These are phyloP conservation scores for Stramonita haemastoma DNA, from an alignment of 2,888 invertebrate species.

Conservation along the genomic window DNA sequence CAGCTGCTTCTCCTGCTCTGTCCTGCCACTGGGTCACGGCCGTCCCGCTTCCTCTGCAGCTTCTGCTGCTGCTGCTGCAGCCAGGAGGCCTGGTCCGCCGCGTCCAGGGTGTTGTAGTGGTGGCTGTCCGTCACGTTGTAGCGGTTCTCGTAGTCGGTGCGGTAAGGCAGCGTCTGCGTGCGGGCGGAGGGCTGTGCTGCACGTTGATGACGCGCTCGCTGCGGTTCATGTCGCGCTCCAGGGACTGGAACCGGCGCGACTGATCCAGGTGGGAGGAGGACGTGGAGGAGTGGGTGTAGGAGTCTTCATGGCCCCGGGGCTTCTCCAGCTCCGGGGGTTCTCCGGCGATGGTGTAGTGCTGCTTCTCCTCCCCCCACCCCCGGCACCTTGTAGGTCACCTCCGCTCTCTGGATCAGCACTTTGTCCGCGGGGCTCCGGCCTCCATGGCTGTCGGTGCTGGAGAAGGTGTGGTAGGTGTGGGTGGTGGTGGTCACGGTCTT, in stretches of 20 bases:
- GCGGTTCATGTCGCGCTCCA: slow-evolving; percentile 45
- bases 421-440: slow-evolving; percentile 57
- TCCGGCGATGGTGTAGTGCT: slow-evolving; percentile 64
- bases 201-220: slow-evolving; percentile 22
- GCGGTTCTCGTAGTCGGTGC: slow-evolving; percentile 69
- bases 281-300: slow-evolving; percentile 63
- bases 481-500: slow-evolving; percentile 59
- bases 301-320: slow-evolving; percentile 55
- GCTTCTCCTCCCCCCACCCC: slow-evolving; percentile 63
- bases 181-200: slow-evolving; percentile 39
- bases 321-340: slow-evolving; percentile 58
- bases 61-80: slow-evolving; percentile 75
- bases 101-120: slow-evolving; percentile 60
- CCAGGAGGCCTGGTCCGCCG: slow-evolving; percentile 69
- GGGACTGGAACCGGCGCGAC: slow-evolving; percentile 44
- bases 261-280: slow-evolving; percentile 48
- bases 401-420: slow-evolving; percentile 64
- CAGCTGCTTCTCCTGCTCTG: no score
- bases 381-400: slow-evolving; percentile 68
- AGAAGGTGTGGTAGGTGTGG: slow-evolving; percentile 60
- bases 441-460: slow-evolving; percentile 60
- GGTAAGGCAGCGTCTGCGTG: slow-evolving; percentile 65
- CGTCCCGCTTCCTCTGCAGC: no score
- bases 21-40: no score
- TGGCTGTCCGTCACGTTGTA: slow-evolving; percentile 56